These are phyloP conservation scores for Physella acuta DNA, from an alignment of 1,140 invertebrate genomes.

Conservation along the genomic window DNA sequence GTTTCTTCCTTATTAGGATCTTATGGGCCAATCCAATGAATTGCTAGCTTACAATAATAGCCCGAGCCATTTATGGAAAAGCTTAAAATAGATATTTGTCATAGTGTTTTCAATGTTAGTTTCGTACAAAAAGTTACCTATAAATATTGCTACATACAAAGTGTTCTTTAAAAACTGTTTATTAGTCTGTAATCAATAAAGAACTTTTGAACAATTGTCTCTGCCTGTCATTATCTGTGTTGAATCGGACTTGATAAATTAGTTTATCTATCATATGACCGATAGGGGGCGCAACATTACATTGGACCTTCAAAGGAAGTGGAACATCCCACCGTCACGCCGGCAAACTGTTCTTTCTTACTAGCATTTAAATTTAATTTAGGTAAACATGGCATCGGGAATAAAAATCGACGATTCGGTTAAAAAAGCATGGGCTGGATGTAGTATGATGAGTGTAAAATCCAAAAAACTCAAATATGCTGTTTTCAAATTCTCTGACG, in stretches of 20 bases:
- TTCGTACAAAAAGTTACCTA: background rate
- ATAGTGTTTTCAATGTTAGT: background rate
- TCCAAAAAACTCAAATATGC: background rate
- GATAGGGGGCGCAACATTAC: slow-evolving; percentile 15
- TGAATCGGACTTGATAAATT: too few relatives aligned
- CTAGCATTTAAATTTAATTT: background rate
- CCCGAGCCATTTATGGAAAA: background rate
- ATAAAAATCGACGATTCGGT: slow-evolving; percentile 12
- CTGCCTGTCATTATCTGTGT: too few relatives aligned
- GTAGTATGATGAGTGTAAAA: background rate
- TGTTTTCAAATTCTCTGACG: slow-evolving; percentile 12
- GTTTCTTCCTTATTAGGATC: background rate
- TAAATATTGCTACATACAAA: too few relatives aligned
- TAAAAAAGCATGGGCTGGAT: background rate
- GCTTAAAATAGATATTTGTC: background rate
- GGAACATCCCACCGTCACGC: slow-evolving; percentile 10
- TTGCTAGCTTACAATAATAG: background rate
- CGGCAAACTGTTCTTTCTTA: background rate
- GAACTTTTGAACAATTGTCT: too few relatives aligned
- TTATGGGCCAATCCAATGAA: background rate
- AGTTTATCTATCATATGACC: background rate
- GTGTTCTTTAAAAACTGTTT: too few relatives aligned
- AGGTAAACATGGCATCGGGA: slow-evolving; percentile 7
- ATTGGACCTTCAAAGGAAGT: slow-evolving; percentile 22
- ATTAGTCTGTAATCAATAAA: too few relatives aligned